Conservation (phyloP, 2,888 invertebrate genomes). For the Phoronis australis region DNA sequence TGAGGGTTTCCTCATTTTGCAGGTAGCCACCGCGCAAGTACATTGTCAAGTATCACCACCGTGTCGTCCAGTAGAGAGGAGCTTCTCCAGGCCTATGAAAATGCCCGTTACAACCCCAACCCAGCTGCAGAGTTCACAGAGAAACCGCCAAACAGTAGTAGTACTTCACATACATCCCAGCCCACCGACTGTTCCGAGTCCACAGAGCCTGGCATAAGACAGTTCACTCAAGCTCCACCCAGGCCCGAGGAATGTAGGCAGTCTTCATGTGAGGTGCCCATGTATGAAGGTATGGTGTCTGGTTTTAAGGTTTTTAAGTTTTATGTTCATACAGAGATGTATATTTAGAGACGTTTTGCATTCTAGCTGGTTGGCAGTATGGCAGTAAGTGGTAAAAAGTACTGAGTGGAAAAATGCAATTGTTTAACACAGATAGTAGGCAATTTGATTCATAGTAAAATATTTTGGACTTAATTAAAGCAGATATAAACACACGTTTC, state of each 20-base stretch:
- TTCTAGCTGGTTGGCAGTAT: too few relatives aligned
- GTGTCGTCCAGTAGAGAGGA: slow-evolving; percentile 45
- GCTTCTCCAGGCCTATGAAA: slow-evolving; percentile 39
- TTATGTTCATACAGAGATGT: too few relatives aligned
- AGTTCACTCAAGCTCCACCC: slow-evolving; percentile 45
- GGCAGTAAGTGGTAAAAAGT: too few relatives aligned
- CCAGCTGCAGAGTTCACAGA: slow-evolving; percentile 16
- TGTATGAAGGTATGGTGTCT: slow-evolving; percentile 36
- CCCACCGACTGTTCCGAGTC: slow-evolving; percentile 41
- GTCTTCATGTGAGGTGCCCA: slow-evolving; percentile 41
- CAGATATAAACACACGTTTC: too few relatives aligned
- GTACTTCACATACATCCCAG: slow-evolving; percentile 31
- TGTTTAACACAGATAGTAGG: too few relatives aligned
- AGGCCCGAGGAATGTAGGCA: slow-evolving; percentile 42
- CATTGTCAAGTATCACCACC: slow-evolving; percentile 43
- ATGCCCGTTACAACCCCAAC: slow-evolving; percentile 28
- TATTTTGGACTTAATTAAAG: too few relatives aligned
- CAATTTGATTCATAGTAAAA: too few relatives aligned
- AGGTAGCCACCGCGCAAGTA: slow-evolving; percentile 41
- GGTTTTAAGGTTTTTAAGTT: too few relatives aligned
- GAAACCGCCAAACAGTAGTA: neutral
- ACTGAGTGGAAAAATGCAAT: too few relatives aligned
- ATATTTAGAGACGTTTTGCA: too few relatives aligned
- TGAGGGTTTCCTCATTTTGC: neutral
- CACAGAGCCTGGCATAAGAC: slow-evolving; percentile 43